phyloP scores from a whole-genome alignment of 2,113 vertebrate species.

The Prunella fulvescens region DNA sequence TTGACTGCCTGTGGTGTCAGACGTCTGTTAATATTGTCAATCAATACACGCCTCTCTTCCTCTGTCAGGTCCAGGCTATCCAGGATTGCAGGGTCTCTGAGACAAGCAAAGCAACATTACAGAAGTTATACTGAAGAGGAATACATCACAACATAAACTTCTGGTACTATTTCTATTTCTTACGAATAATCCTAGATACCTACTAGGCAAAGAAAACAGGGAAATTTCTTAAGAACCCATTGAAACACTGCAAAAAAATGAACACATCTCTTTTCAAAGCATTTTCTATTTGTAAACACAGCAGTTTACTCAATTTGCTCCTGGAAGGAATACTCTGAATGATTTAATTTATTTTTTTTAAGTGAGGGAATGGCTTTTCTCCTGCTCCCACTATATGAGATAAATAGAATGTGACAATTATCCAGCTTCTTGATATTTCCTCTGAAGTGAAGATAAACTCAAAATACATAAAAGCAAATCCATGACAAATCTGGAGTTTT shows the following conservation, averaged over 20 bases:
- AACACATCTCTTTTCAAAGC: not conserved
- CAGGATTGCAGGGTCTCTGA: conserved; percentile 90
- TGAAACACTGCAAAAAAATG: not conserved
- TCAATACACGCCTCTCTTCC: conserved; percentile 88
- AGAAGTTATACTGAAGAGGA: not conserved
- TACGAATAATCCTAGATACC: not conserved
- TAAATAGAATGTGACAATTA: not conserved
- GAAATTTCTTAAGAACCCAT: not conserved
- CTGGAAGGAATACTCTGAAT: not conserved
- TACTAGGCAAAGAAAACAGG: not conserved
- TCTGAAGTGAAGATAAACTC: not conserved
- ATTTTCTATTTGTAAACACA: not conserved
- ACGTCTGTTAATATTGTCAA: conserved; percentile 96
- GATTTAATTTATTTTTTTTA: not conserved
- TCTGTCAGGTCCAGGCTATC: conserved; percentile 93
- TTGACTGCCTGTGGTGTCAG: conserved; percentile 97
- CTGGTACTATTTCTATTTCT: not conserved
- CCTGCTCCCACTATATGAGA: not conserved
- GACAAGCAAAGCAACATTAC: not conserved
- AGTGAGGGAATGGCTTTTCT: not conserved
- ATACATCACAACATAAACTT: not conserved
- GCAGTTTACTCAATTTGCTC: not conserved
- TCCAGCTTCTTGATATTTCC: not conserved
- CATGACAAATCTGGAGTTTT: not conserved
- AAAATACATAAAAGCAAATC: not conserved